phyloP scores from a whole-genome alignment of 37 sponge, comb jelly and placozoan genomes.

The Cliona cf. orientalis region DNA sequence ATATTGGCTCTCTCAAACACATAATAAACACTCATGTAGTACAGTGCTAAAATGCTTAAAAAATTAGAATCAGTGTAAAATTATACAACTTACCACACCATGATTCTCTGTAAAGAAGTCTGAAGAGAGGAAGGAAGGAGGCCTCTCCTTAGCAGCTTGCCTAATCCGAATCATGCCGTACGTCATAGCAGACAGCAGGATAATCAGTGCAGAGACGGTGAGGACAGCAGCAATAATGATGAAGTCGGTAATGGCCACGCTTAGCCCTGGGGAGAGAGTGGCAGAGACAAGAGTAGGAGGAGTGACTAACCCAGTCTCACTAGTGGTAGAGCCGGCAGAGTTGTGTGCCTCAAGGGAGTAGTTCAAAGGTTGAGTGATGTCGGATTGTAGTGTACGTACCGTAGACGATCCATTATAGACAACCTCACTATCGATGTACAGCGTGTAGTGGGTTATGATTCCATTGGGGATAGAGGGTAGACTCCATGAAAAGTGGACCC shows the following conservation, averaged over 20 bases:
- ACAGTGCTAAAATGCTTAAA: not conserved
- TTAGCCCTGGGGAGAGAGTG: not conserved
- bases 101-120: conserved; percentile 52
- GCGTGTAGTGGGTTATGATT: conserved; percentile 56
- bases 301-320: not conserved
- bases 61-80: not conserved
- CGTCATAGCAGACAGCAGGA: conserved; percentile 29
- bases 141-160: conserved; percentile 34
- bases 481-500: conserved; percentile 39
- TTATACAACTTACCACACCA: conserved; percentile 46
- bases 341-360: conserved; percentile 65
- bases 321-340: conserved; percentile 51
- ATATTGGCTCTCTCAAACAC: too few relatives aligned
- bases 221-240: conserved; percentile 25
- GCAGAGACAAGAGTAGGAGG: not conserved
- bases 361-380: not conserved
- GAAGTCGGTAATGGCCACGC: not conserved
- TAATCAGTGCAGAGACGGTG: conserved; percentile 19
- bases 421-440: conserved; percentile 9
- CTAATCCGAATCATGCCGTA: not conserved
- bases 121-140: conserved; percentile 41
- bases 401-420: conserved; percentile 50
- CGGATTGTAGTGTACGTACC: not conserved
- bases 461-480: conserved; percentile 71
- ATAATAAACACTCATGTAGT: too few relatives aligned